These are phyloP conservation scores for Dryoscopus gambensis DNA, from an alignment of 2,113 vertebrate species.

Conservation along the genomic window DNA sequence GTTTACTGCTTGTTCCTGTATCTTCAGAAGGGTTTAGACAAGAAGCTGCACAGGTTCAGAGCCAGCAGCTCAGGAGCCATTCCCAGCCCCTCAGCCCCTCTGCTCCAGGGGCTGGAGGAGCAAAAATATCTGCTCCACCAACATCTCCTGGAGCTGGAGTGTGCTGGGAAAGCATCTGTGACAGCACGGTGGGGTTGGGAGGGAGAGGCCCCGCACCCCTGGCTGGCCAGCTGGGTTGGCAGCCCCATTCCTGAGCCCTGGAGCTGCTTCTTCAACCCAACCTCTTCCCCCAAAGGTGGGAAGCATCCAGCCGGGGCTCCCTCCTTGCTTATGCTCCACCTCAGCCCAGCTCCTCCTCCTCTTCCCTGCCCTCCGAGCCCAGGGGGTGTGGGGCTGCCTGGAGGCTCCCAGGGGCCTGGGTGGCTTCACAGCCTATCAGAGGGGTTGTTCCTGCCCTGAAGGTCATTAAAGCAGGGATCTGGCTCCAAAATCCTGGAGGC, in stretches of 20 bases:
- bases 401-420: background rate
- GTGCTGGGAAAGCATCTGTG: background rate
- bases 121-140: background rate
- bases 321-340: background rate
- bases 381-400: background rate
- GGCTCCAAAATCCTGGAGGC: background rate
- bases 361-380: background rate
- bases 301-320: background rate
- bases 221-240: background rate
- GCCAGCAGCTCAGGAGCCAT: background rate
- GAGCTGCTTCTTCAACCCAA: background rate
- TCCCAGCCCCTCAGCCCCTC: background rate
- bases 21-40: background rate
- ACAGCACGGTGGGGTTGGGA: background rate
- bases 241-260: background rate
- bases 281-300: background rate
- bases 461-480: background rate
- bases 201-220: fast-evolving
- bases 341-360: background rate
- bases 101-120: background rate
- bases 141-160: background rate
- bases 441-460: background rate
- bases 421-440: fast-evolving
- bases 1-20: background rate
- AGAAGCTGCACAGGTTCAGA: background rate